These are phyloP conservation scores for Ondatra zibethicus DNA, from an alignment of 2,113 vertebrate genomes.

Conservation along the genomic window DNA sequence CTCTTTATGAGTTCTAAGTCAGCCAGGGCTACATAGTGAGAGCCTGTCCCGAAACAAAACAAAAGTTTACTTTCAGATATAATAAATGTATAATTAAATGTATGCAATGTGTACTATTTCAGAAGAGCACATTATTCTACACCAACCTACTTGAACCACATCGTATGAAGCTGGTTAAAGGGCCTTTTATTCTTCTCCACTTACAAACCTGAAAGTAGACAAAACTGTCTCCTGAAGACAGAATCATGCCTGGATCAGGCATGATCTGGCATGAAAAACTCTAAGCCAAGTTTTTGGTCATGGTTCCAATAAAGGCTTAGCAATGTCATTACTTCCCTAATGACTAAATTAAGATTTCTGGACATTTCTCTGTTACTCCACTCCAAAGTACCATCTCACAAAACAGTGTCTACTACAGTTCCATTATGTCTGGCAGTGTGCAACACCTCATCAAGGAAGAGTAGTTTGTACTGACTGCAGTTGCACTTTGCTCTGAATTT, in stretches of 20 bases:
- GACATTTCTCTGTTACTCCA: neutral
- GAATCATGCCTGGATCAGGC: neutral
- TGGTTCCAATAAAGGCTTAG: neutral
- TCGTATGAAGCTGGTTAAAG: neutral
- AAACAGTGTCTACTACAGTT: neutral
- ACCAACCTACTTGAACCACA: neutral
- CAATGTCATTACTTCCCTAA: neutral
- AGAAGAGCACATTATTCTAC: neutral
- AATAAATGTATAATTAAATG: too few species aligned
- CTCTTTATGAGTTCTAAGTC: neutral
- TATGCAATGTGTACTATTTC: neutral
- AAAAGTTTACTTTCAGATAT: neutral
- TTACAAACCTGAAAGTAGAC: neutral
- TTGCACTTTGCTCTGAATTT: neutral
- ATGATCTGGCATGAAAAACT: neutral
- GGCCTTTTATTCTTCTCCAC: neutral
- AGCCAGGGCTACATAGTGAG: neutral
- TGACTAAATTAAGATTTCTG: neutral
- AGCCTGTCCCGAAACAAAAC: neutral
- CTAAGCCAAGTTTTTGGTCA: neutral
- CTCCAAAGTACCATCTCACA: neutral
- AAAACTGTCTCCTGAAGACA: neutral
- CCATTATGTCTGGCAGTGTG: accelerated
- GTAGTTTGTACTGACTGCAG: neutral
- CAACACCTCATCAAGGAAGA: neutral